Evolutionary conservation across 2,797 vertebrate species (phyloP), one percentile per base, ranked within the genome.

Genomic region (Sebastes flavidus): DNA sequence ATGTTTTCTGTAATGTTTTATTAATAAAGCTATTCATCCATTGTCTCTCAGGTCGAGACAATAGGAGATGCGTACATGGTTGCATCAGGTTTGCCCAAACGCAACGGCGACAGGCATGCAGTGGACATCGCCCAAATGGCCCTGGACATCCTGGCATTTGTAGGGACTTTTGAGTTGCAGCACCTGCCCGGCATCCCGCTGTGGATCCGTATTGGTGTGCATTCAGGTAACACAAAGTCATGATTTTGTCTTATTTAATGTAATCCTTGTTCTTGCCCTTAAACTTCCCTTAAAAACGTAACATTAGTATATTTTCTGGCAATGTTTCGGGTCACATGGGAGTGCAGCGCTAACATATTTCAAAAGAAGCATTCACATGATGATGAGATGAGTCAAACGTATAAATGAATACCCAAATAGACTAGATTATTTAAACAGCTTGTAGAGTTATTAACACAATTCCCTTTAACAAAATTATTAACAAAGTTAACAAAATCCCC

Each of bases 11-110:
- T 63, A 9, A 36, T 29, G 32, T 24, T 62, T 62, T 38, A 52
- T 61, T 54, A 63, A 61, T 62, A 18, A 24, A 18, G 20, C 22
- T 25, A 18, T 42, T 42, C 49, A 24, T 69, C 1, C 20, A 29
- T 56, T 27, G 2, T 38, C 52, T 5, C 1, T 18, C 78, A 99
- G 98, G 98, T 99, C 67, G 98, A 99, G 93, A 99, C 98, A 9
- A 99, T 99, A 63, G 98, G 98, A 13, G 98, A 99, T 74, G 98
- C 98, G 0, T 99, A 99, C 85, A 99, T 99, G 98, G 98, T 99
- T 65, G 98, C 96, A 7, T 99, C 98, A 1, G 98, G 98, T 79
- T 95, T 99, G 87, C 98, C 98, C 0, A 97, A 96, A 60, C 95
- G 98, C 30, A 99, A 99, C 1, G 98, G 98, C 6, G 96, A 98